Base-by-base conservation (phyloP, 1,140 invertebrate genomes). In the Platyscapa corneri region DNA sequence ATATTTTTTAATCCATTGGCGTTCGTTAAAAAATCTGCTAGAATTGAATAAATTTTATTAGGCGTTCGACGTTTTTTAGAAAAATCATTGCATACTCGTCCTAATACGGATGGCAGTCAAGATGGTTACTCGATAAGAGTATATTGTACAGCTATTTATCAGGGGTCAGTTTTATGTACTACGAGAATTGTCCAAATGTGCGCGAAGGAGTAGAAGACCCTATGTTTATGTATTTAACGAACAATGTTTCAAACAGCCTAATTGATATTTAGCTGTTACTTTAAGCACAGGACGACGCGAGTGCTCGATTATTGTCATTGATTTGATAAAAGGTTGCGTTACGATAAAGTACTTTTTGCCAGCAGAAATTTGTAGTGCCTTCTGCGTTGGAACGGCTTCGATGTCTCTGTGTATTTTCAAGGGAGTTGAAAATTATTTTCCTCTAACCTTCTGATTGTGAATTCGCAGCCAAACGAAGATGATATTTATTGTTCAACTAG, bases 251-350 rank as follows among this genome's bases (percentile, higher is more conserved):
- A 65, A 72, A 77, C 18, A 46, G 39, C 32, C 39, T 49, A 30
- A 56, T 70, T 53, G 32, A 82, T 46, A 67, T 20, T 65, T 70
- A 83, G 32, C 42, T 53, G n/a, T 78, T 74, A 60, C n/a, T n/a
- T 37, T 3, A 42, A 79, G 64, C 56, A 67, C 56, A 12, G 34
- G 53, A 74, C 37, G 67, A 82, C 53, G 30, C 85, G 65, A 60
- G 88, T 90, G 89, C 82, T 89, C 86, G 86, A 89, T 89, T 86
- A 86, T 64, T 81, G 42, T 80, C 37, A 67, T 75, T 72, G n/a
- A 83, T 83, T 75, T 67, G 37, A 80, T 86, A 81, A 79, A 42
- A 37, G 49, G 77, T 65, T 39, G 23, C 27, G 30, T 84, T 72
- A 34, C 39, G 32, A 82, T 37, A 84, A 18, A 49, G 16, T 76